Evolutionary conservation across 2,113 vertebrate species (phyloP).

Genomic region (Apteryx owenii): DNA sequence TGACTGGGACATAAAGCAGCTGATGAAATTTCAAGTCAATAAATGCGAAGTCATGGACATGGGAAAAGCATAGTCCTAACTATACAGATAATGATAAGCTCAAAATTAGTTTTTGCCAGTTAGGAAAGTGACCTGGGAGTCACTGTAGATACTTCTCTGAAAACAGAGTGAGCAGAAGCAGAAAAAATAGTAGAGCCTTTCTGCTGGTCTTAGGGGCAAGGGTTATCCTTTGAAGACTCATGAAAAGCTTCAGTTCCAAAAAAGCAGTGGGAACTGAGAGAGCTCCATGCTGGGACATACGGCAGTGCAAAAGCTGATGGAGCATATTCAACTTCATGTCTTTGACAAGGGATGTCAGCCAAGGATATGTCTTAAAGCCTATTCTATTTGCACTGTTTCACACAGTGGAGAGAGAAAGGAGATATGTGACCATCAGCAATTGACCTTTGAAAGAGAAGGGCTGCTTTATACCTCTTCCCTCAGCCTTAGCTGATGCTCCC

Average conservation of each 20-base stretch:
- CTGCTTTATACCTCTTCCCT: neutral
- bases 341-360: neutral
- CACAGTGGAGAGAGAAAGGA: neutral
- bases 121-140: neutral
- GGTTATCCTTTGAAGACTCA: neutral
- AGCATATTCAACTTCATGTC: neutral
- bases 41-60: neutral
- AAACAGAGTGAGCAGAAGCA: neutral
- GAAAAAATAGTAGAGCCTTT: neutral
- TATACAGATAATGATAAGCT: neutral
- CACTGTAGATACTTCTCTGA: neutral
- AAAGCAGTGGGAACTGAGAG: neutral
- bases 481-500: neutral
- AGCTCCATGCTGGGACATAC: neutral
- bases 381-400: neutral
- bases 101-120: neutral
- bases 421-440: neutral
- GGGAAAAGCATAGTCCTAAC: neutral
- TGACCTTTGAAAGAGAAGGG: neutral
- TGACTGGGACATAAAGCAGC: neutral
- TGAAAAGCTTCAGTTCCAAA: neutral
- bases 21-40: slow-evolving; percentile 20
- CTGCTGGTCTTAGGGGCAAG: neutral
- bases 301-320: neutral
- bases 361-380: neutral